These are phyloP conservation scores for Heliothis peltigera DNA, from an alignment of 2,888 invertebrate species.

Conservation along the genomic window DNA sequence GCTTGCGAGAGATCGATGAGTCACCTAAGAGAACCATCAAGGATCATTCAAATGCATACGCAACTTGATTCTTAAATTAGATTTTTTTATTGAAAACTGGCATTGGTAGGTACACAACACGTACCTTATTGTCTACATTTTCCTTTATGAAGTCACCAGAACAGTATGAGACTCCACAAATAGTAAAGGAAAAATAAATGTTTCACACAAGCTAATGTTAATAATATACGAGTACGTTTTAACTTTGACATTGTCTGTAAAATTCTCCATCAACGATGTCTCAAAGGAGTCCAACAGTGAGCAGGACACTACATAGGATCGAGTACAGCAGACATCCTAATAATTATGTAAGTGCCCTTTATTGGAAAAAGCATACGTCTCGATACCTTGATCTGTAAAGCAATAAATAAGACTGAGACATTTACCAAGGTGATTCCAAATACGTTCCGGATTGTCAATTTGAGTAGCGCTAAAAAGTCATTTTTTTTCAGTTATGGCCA, in stretches of 20 bases:
- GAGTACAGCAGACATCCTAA: slow-evolving; percentile 14
- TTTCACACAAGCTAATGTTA: slow-evolving; percentile 9
- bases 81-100: slow-evolving; percentile 37
- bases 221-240: no score
- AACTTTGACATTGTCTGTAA: neutral
- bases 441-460: slow-evolving; percentile 52
- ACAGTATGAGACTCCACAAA: slow-evolving; percentile 23
- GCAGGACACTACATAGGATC: slow-evolving; percentile 1
- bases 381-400: slow-evolving; percentile 39
- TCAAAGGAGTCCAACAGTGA: no score
- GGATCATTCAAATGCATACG: slow-evolving; percentile 48
- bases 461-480: slow-evolving; percentile 42
- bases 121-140: slow-evolving; percentile 23
- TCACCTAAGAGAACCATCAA: slow-evolving; percentile 46
- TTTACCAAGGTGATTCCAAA: slow-evolving; percentile 51
- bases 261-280: neutral
- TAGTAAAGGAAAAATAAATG: slow-evolving; percentile 4
- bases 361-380: slow-evolving; percentile 39
- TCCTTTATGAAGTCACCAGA: slow-evolving; percentile 45
- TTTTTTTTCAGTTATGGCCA: slow-evolving; percentile 27
- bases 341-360: slow-evolving; percentile 32
- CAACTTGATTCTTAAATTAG: slow-evolving; percentile 43
- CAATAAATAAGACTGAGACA: slow-evolving; percentile 45
- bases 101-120: slow-evolving; percentile 23
- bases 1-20: slow-evolving; percentile 56